Evolutionary conservation across 2,888 invertebrate species (phyloP), one percentile per base, ranked within the genome.

Genomic region (Diogma glabrata): DNA sequence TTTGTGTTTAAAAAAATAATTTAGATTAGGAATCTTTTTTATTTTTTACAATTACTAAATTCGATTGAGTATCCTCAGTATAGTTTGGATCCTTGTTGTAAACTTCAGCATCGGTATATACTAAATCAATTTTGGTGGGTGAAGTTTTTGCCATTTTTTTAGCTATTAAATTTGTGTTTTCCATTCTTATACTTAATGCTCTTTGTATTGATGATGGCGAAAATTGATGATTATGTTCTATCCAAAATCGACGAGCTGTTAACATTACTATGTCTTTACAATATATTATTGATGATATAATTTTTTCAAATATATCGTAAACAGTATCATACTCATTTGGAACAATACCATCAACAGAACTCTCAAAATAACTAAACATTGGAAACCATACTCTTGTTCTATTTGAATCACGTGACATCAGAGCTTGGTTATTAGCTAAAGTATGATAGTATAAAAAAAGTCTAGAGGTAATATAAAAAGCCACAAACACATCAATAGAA

Each of bases 391-490:
- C 87, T 61, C 94, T 78, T 17, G 95, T 93, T 60, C 96, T 72
- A 56, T 79, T 83, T 12, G 70, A 70, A 55, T 70, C 70, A 45
- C 65, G 64, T 54, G 68, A 68, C 69, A 70, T 70, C 7, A 70
- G 60, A 4, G 70, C 70, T 67, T 92, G 87, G 72, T 95, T 95
- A 69, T 96, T 96, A 54, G 96, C 93, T 56, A 97, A 76, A 12
- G 97, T 95, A 68, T 99, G 99, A 70, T 99, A 99, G 70, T 99
- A 99, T 40, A 99, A 82, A 73, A 99, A 99, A 53, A 99, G 78
- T 45, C 99, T 80, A 51, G 95, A 95, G 20, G 93, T 90, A 66
- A 99, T 95, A 74, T 99, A 99, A 73, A 99, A 99, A 12, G 97
- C 99, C 55, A 99, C 92, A 73, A 99, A 99, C 51, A 99, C 96